phyloP scores from a whole-genome alignment of 1,140 invertebrate species.

The Lordiphosa clarofinis region DNA sequence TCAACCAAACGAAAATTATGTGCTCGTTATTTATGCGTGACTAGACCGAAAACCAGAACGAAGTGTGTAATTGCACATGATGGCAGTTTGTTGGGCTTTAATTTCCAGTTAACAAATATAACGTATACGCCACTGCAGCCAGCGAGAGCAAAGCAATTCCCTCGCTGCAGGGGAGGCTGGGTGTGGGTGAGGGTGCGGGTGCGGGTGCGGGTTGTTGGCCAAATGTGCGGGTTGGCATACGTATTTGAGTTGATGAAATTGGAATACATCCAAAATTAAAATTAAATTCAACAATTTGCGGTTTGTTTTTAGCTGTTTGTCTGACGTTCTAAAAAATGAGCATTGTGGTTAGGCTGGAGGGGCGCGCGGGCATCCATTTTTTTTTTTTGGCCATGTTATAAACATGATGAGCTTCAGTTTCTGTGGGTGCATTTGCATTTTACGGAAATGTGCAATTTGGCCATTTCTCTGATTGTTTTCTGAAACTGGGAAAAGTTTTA shows the following conservation, averaged over 20 bases:
- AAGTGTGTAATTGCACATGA: constrained; percentile 59
- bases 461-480: constrained; percentile 56
- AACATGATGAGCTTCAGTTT: constrained; percentile 22
- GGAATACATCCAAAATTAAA: constrained; percentile 65
- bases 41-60: constrained; percentile 33
- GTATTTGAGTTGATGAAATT: constrained; percentile 64
- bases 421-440: constrained; percentile 38
- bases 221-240: constrained; percentile 12
- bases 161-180: neutral
- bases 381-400: constrained; percentile 3
- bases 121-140: constrained; percentile 42
- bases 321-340: constrained; percentile 23
- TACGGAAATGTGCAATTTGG: constrained; percentile 55
- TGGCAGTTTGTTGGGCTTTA: constrained; percentile 42
- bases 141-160: constrained; percentile 53
- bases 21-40: constrained; percentile 44
- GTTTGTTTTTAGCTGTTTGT: constrained; percentile 55
- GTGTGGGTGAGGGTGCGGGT: neutral
- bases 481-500: constrained; percentile 26
- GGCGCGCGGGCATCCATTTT: neutral
- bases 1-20: constrained; percentile 37
- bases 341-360: constrained; percentile 2
- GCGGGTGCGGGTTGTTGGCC: neutral
- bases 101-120: constrained; percentile 63
- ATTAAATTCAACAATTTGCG: constrained; percentile 71